Base-by-base conservation (phyloP, 1,140 invertebrate species). In the Gryllus bimaculatus region DNA sequence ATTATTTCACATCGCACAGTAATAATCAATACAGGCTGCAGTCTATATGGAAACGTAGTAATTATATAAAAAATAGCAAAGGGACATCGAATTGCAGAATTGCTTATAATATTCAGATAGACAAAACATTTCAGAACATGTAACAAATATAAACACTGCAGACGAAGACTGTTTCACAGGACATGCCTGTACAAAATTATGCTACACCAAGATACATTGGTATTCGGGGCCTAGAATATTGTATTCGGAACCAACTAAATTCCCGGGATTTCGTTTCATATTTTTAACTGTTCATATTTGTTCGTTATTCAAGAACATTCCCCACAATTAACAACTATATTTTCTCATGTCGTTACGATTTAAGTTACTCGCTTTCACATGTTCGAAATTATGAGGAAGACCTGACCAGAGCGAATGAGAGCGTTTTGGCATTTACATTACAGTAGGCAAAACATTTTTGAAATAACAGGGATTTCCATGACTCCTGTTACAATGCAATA, bases 101-200 rank as follows among this genome's bases (percentile, higher is more conserved):
- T 18, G 54, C 54, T 3, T 66, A 66, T 18, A 66, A 66, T 66
- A 66, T 66, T 66, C 54, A 66, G 54, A 66, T 66, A 66, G 54
- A 66, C 54, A 66, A 66, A 66, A 66, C 54, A 66, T 66, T 66
- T 66, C 54, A 66, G 54, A 66, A 39, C 26, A 39, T 39, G 26
- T 39, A 39, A 39, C 26, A 39, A 39, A 39, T 39, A 39, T 39
- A 39, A 66, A 66, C 54, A 66, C 54, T 13, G 18, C 54, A 66
- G 18, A 66, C 54, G 18, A 66, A 66, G 54, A 13, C 54, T 39
- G 54, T 66, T 13, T 66, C 10, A 66, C 54, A 66, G 54, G 54
- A 66, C 54, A 66, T 66, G 54, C 54, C 54, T 66, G 54, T 66
- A 66, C 54, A 66, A 66, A 39, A 66, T 66, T 66, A 66, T 66